Conservation (phyloP, 2,797 vertebrate species). For the Halcyon leucocephala region DNA sequence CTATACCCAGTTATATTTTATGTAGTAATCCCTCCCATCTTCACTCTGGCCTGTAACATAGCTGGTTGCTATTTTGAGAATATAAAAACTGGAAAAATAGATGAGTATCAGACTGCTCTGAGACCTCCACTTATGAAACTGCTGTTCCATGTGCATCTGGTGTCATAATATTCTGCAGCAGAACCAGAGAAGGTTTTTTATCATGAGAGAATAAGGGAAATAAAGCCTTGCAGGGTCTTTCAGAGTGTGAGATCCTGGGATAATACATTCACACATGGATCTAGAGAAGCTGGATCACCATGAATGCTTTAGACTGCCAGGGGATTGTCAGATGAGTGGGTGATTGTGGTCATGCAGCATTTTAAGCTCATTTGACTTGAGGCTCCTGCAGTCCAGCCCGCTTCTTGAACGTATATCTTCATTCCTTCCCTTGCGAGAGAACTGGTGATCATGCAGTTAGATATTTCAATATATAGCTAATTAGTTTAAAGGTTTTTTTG, state of each 20-base stretch:
- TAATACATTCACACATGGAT: neutral
- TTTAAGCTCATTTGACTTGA: neutral
- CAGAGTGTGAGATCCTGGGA: neutral
- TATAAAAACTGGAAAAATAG: neutral
- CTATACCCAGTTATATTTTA: neutral
- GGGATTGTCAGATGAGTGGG: neutral
- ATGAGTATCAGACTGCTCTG: neutral
- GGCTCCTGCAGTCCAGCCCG: rapidly evolving
- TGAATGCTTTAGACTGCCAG: neutral
- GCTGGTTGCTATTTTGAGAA: neutral
- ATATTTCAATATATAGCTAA: neutral
- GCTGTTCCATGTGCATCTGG: neutral
- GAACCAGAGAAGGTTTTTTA: neutral
- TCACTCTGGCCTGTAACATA: neutral
- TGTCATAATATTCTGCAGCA: neutral
- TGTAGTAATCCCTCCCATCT: neutral
- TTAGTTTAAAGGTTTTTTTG: neutral
- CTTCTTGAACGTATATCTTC: neutral
- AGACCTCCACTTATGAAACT: neutral
- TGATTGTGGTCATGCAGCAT: neutral
- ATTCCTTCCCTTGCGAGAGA: neutral
- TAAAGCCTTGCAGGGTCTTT: neutral
- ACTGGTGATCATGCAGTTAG: neutral
- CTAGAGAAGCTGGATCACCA: neutral
- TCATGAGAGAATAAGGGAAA: neutral